phyloP scores from a whole-genome alignment of 1,140 invertebrate genomes.

The Mesaphorura yosii region DNA sequence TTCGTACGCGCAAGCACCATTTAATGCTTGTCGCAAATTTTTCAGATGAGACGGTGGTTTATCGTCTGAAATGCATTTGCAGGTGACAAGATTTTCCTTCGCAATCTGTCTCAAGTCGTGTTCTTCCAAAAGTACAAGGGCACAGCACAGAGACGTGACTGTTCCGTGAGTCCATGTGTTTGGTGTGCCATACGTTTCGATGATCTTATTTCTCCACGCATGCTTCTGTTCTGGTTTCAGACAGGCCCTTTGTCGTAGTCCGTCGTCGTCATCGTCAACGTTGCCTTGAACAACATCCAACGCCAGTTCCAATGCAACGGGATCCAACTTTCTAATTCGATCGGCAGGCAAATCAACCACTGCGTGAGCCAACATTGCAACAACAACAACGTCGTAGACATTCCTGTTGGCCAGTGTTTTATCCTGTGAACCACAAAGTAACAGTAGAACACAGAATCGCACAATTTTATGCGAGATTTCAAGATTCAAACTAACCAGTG shows the following conservation, averaged over 20 bases:
- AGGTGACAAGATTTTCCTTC: conserved; percentile 18
- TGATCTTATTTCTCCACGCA: conserved; percentile 26
- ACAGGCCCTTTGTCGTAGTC: conserved; percentile 25
- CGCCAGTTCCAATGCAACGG: conserved; percentile 27
- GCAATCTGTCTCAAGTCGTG: conserved; percentile 12
- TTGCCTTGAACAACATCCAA: conserved; percentile 25
- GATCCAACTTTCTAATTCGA: conserved; percentile 19
- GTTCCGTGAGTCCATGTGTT: conserved; percentile 19
- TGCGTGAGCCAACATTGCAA: conserved; percentile 24
- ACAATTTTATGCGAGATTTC: background rate
- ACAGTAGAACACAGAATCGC: background rate
- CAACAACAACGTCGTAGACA: conserved; percentile 19
- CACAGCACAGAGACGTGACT: conserved; percentile 23
- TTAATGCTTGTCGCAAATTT: conserved; percentile 23
- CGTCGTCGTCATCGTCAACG: conserved; percentile 28
- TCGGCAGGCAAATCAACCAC: conserved; percentile 24
- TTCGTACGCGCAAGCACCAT: conserved; percentile 22
- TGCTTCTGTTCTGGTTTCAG: conserved; percentile 19
- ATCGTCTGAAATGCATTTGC: conserved; percentile 22
- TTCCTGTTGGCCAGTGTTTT: background rate
- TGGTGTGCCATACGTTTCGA: conserved; percentile 20
- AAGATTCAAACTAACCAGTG: conserved; percentile 14
- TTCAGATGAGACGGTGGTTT: conserved; percentile 24
- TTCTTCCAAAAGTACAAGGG: conserved; percentile 21
- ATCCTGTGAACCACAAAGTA: conserved; percentile 5